Percentiles rank a stretch among this genome's conserved stretches.
These are phyloP conservation scores for Augochlorella aurata DNA, from an alignment of 2,888 invertebrate species.

Conservation along the genomic window DNA sequence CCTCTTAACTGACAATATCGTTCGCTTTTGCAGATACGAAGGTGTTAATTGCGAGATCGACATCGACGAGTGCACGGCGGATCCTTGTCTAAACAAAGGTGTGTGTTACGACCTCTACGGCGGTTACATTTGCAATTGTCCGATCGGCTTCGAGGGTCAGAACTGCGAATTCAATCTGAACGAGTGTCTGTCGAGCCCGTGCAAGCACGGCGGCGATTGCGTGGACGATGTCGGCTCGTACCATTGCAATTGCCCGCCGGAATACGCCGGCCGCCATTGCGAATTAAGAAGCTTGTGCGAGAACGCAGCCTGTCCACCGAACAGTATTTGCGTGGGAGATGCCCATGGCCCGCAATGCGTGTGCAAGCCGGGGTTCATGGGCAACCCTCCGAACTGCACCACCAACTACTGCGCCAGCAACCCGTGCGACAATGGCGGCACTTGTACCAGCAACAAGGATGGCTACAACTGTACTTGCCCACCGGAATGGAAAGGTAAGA, in stretches of 20 bases:
- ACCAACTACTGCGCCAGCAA: slow-evolving; percentile 86
- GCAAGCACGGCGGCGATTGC: slow-evolving; percentile 85
- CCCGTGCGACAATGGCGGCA: slow-evolving; percentile 90
- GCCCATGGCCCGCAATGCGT: slow-evolving; percentile 83
- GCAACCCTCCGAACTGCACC: slow-evolving; percentile 81
- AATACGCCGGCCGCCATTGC: slow-evolving; percentile 84
- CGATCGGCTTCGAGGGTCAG: slow-evolving; percentile 90
- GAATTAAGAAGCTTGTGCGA: slow-evolving; percentile 82
- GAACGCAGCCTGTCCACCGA: slow-evolving; percentile 85
- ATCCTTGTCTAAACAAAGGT: slow-evolving; percentile 89
- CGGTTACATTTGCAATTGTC: slow-evolving; percentile 90
- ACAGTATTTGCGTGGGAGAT: slow-evolving; percentile 86
- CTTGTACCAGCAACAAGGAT: slow-evolving; percentile 84
- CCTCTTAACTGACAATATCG: background rate
- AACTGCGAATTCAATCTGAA: slow-evolving; percentile 87
- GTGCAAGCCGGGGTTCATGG: slow-evolving; percentile 85
- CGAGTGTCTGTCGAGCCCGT: slow-evolving; percentile 85
- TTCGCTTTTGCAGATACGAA: slow-evolving; percentile 84
- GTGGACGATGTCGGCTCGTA: slow-evolving; percentile 84
- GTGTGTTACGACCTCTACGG: slow-evolving; percentile 93
- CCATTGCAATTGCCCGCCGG: slow-evolving; percentile 84
- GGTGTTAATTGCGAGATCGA: slow-evolving; percentile 90
- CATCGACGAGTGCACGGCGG: slow-evolving; percentile 89
- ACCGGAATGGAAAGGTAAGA: slow-evolving; percentile 87
- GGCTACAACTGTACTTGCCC: slow-evolving; percentile 88